Base-by-base conservation (phyloP, 1,140 invertebrate species). In the Drosophila kanapiae region DNA sequence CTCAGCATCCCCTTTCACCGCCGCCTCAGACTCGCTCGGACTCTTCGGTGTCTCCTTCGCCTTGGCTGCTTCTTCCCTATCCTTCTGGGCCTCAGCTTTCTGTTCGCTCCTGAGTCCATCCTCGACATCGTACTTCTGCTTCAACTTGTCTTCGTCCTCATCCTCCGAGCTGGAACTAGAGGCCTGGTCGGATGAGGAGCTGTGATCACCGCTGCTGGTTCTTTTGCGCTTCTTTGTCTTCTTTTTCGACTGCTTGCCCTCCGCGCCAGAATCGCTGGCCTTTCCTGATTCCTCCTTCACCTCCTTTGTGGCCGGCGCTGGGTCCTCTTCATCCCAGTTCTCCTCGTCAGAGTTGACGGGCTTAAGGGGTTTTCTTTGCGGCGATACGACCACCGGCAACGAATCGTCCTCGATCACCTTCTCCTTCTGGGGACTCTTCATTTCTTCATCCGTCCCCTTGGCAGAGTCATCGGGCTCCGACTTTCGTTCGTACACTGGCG, bases 251-350 rank as follows among this genome's bases (percentile, higher is more conserved):
- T 75, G 23, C 27, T 60, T 65, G 31, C 16, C 42, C 23, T 61
- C 59, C 14, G 40, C 14, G n/a, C 35, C 16, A 9, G 49, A 40
- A 47, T 62, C 45, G 9, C 2, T 23, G 4, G 29, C 64, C 75
- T 91, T 87, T 23, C 23, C 23, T 59, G 27, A 78, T 62, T 60
- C 75, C 57, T 47, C 60, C 74, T 71, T 88, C 45, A 63, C 18
- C 4, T 56, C 23, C 14, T 40, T 51, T 6, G 45, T 48, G 3
- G 38, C 9, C 9, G 14, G 11, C 16, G 33, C 74, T 37, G 68
- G 13, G 4, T 79, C 71, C 7, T 94, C 94, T 10, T 95, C 94
- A 53, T 94, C 72, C 64, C 94, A 94, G 68, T 92, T 92, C 77
- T 95, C 94, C 33, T 94, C 79, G 76, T 92, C 79, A 37, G 61